These are phyloP conservation scores for Phragmatobia fuliginosa DNA, from an alignment of 2,888 invertebrate species.

Conservation along the genomic window DNA sequence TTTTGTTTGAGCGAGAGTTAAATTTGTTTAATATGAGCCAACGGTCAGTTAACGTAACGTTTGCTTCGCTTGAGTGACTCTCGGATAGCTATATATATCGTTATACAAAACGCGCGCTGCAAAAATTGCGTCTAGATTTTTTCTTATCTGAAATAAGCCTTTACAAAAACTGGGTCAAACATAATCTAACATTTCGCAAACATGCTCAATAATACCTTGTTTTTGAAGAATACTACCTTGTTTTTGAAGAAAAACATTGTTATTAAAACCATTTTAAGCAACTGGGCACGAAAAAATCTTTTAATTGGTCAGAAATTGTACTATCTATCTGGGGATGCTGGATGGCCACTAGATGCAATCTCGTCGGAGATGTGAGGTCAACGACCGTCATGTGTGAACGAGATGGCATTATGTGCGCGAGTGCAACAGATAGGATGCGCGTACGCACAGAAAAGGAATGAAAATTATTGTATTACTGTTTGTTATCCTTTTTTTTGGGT, in stretches of 20 bases:
- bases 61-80: slow-evolving; percentile 51
- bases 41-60: slow-evolving; percentile 66
- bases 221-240: slow-evolving; percentile 29
- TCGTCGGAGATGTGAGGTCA: slow-evolving; percentile 83
- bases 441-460: slow-evolving; percentile 86
- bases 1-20: slow-evolving; percentile 71
- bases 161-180: slow-evolving; percentile 68
- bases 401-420: slow-evolving; percentile 68
- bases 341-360: slow-evolving; percentile 85
- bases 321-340: slow-evolving; percentile 83
- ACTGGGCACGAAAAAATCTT: slow-evolving; percentile 63
- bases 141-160: slow-evolving; percentile 68
- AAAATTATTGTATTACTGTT: slow-evolving; percentile 83
- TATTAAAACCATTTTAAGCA: slow-evolving; percentile 28
- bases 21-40: slow-evolving; percentile 69
- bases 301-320: slow-evolving; percentile 82
- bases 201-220: slow-evolving; percentile 35
- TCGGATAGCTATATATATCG: slow-evolving; percentile 39
- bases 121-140: slow-evolving; percentile 69
- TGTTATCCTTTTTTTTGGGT: slow-evolving; percentile 72
- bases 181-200: slow-evolving; percentile 71
- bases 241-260: slow-evolving; percentile 24
- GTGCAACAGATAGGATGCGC: slow-evolving; percentile 76
- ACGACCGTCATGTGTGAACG: slow-evolving; percentile 72
- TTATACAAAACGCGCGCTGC: slow-evolving; percentile 44